These are phyloP conservation scores for Dreissena rostriformis DNA, from an alignment of 1,140 invertebrate species.

Conservation along the genomic window DNA sequence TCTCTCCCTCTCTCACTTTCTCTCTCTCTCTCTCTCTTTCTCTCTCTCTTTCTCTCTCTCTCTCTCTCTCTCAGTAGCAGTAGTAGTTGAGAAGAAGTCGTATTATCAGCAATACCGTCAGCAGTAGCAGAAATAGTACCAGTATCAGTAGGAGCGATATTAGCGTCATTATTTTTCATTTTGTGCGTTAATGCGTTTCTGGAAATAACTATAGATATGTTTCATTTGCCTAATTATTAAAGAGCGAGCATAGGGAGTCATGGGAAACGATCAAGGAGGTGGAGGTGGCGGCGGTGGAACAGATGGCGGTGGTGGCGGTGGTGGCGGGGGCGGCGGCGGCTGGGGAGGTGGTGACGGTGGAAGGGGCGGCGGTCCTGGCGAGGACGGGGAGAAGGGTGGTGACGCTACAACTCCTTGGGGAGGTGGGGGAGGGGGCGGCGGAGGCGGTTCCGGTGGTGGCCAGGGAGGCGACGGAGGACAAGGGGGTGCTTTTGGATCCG, in stretches of 20 bases:
- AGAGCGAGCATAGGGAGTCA: background rate
- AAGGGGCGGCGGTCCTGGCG: background rate
- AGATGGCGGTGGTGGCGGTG: background rate
- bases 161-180: background rate
- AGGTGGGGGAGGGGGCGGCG: too few relatives aligned
- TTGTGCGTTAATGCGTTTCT: background rate
- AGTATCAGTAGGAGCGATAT: background rate
- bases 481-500: too few relatives aligned
- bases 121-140: conserved; percentile 5
- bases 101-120: background rate
- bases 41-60: too few relatives aligned
- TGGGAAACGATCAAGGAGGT: background rate
- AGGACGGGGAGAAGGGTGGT: background rate
- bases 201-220: background rate
- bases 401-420: too few relatives aligned
- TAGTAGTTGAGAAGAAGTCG: background rate
- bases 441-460: too few relatives aligned
- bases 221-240: background rate
- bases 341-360: background rate
- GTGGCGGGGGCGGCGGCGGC: background rate
- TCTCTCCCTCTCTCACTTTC: too few relatives aligned
- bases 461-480: too few relatives aligned
- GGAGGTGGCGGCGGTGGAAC: background rate
- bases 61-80: too few relatives aligned
- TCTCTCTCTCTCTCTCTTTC: too few relatives aligned